phyloP scores from a whole-genome alignment of 2,888 invertebrate species.

The Crepidodera aurea region DNA sequence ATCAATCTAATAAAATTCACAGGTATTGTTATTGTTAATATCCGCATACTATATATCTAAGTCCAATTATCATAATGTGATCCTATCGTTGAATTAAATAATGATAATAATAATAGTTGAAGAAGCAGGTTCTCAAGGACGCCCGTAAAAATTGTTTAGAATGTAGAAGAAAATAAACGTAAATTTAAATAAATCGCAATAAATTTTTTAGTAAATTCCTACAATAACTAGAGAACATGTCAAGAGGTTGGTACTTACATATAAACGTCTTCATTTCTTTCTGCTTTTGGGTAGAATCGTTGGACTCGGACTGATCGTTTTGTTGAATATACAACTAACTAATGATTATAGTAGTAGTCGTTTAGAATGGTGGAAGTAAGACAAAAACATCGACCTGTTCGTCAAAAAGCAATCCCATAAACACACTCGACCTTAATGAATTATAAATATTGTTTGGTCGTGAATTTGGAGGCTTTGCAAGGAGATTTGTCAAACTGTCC shows the following conservation, averaged over 20 bases:
- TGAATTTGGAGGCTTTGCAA: neutral
- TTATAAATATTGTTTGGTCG: neutral
- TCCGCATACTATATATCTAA: neutral
- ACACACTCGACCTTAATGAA: conserved; percentile 7
- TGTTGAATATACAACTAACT: conserved; percentile 16
- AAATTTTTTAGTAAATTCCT: neutral
- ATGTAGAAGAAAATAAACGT: neutral
- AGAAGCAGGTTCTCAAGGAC: neutral
- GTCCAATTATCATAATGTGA: neutral
- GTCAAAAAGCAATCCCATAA: neutral
- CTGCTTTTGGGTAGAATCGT: conserved; percentile 16
- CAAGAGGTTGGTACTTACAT: conserved; percentile 20
- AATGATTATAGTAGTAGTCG: neutral
- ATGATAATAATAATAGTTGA: neutral
- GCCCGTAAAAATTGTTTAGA: neutral
- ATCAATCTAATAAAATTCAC: too few species aligned
- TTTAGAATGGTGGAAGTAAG: conserved; percentile 12
- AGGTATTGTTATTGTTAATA: neutral
- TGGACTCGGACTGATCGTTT: conserved; percentile 20
- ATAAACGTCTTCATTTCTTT: conserved; percentile 15
- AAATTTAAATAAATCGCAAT: neutral
- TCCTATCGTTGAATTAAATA: neutral
- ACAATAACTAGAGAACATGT: neutral
- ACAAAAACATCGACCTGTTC: conserved; percentile 7
- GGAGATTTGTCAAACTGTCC: neutral